Evolutionary conservation across 1,140 invertebrate species (phyloP), one percentile per base, ranked within the genome.

Genomic region (Globodera ellingtonae): DNA sequence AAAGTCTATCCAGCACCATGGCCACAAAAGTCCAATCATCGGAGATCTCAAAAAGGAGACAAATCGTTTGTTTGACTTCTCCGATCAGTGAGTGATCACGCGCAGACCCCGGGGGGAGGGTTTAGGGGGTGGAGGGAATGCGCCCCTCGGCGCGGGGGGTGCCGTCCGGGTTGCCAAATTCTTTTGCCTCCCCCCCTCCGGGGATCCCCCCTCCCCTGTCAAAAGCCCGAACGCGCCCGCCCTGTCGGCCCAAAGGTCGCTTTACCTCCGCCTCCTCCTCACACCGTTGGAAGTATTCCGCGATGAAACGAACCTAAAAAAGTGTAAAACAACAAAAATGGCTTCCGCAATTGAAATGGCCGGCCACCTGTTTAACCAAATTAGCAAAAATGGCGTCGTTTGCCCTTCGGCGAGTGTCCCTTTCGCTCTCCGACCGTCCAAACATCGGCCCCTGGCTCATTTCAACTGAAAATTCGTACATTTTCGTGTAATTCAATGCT

Each of bases 21-120:
- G 98, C 98, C 5, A 99, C 96, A 90, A 98, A 99, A 89, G 98
- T 98, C 98, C 98, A 99, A 91, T 99, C 98, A 91, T 98, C 95
- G 6, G 87, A 86, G 52, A 88, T 89, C 85, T 88, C 52, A 18
- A 86, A 73, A 62, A 18, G 48, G 24, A 59, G 15, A 10, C 3
- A 24, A 59, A 24, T 13, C 35, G 0, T 35, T 35, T 35, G 35
- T 35, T 35, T 35, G 35, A 35, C 35, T 35, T 35, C 35, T 35
- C 35, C 35, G 35, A 35, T 35, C 35, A 35, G 35, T 35, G 35
- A 35, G 35, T 35, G 35, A 35, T 35, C 35, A 35, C 35, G 35
- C 3, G 35, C 35, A 35, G 35, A 35, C 35, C 35, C 35, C 35
- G 2, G 35, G 35, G 35, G 0, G 35, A 3, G 35, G 35, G 35